These are phyloP conservation scores for Idaea straminata DNA, from an alignment of 2,888 invertebrate species.

Conservation along the genomic window DNA sequence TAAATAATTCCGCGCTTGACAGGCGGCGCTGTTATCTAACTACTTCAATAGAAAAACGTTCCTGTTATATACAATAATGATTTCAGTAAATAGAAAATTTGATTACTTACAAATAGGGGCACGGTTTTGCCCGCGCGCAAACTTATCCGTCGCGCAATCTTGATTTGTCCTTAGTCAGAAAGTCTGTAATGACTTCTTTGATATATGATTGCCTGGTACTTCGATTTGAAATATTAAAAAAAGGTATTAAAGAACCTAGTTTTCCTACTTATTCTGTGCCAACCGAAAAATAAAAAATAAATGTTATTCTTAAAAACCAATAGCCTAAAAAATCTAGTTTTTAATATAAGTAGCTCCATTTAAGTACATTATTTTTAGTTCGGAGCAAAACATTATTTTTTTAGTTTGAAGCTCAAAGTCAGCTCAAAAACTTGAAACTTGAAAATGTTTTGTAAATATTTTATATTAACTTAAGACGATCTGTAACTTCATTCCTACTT, in stretches of 20 bases:
- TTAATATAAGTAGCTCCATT: constrained; percentile 30
- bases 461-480: constrained; percentile 39
- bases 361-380: constrained; percentile 55
- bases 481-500: constrained; percentile 64
- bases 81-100: too few species aligned
- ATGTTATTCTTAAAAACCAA: constrained; percentile 2
- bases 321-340: constrained; percentile 1
- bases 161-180: background rate
- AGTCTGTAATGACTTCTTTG: background rate
- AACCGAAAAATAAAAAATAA: constrained; percentile 2
- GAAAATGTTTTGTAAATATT: constrained; percentile 59
- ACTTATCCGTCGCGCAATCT: background rate
- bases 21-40: too few species aligned
- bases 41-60: too few species aligned
- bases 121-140: background rate
- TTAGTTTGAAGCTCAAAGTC: constrained; percentile 77
- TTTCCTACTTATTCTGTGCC: background rate
- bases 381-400: constrained; percentile 40
- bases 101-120: too few species aligned
- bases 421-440: constrained; percentile 65
- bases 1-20: too few species aligned
- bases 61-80: too few species aligned
- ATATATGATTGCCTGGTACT: background rate
- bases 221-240: background rate
- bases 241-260: background rate